These are phyloP conservation scores for Buceros bicornis DNA, from an alignment of 2,797 vertebrate species.

Conservation along the genomic window DNA sequence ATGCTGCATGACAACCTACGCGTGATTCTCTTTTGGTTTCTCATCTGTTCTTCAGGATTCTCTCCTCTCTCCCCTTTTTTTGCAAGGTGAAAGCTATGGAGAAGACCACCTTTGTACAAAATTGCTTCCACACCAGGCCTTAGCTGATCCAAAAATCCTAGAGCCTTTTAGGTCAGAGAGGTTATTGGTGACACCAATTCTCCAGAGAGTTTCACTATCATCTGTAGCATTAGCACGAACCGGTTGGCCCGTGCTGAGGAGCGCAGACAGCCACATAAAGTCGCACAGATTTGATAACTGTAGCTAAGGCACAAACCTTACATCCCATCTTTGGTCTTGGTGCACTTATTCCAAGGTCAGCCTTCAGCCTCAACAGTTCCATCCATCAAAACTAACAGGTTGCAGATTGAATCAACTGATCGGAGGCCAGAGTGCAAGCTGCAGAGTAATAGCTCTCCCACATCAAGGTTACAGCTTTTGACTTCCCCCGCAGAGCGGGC, in stretches of 20 bases:
- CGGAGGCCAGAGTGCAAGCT: conserved; percentile 15
- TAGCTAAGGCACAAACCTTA: neutral
- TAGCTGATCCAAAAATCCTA: neutral
- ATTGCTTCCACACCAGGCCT: neutral
- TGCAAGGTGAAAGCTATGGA: neutral
- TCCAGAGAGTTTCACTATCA: neutral
- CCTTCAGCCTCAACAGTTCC: neutral
- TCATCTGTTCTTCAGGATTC: neutral
- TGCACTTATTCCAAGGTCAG: conserved; percentile 4
- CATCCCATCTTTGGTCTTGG: neutral
- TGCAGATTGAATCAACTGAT: conserved; percentile 12
- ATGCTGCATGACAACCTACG: neutral
- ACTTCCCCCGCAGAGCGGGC: neutral
- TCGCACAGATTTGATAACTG: neutral
- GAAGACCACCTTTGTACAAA: neutral
- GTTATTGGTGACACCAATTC: neutral
- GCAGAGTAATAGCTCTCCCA: conserved; percentile 9
- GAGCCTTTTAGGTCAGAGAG: neutral
- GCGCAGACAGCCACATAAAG: neutral
- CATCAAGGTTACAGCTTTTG: conserved; percentile 24
- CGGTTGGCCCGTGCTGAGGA: neutral
- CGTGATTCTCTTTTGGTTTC: neutral
- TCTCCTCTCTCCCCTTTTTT: neutral
- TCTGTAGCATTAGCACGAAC: neutral
- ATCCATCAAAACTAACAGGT: conserved; percentile 34